Percentiles rank a stretch among this genome's conserved stretches.
Evolutionary conservation across 2,113 vertebrate species (phyloP).

Genomic region (Parotia lawesii): DNA sequence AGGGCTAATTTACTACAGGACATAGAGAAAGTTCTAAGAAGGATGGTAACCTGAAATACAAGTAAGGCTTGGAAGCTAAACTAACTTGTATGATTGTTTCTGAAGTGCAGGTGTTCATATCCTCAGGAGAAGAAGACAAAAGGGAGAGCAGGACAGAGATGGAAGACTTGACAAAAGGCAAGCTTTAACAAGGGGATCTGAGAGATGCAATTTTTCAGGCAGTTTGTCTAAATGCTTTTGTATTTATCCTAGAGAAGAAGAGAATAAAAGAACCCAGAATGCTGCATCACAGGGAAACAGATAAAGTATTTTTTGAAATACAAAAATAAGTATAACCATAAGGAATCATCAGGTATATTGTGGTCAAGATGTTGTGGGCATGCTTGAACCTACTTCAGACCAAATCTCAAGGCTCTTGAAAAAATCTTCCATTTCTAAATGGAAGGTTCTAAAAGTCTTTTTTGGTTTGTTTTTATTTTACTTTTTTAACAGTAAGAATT

Average conservation of each 20-base stretch:
- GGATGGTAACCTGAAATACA: not conserved
- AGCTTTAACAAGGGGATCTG: not conserved
- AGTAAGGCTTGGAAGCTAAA: not conserved
- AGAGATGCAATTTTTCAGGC: not conserved
- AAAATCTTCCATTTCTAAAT: not conserved
- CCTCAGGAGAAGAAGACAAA: not conserved
- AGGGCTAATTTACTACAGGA: not conserved
- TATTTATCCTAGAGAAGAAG: not conserved
- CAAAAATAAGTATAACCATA: not conserved
- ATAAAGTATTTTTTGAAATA: not conserved
- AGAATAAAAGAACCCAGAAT: not conserved
- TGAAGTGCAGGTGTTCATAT: not conserved
- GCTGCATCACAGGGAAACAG: not conserved
- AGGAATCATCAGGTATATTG: not conserved
- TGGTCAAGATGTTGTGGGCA: not conserved
- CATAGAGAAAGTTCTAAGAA: not conserved
- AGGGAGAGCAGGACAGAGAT: not conserved
- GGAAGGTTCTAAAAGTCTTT: not conserved
- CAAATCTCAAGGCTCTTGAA: not conserved
- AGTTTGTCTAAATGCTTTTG: not conserved
- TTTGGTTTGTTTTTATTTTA: not conserved
- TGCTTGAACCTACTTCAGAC: not conserved
- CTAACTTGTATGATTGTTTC: not conserved
- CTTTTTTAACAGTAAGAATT: not conserved
- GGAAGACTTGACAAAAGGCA: not conserved